Base-by-base conservation (phyloP, 2,113 vertebrate species). In the Platysternon megacephalum region DNA sequence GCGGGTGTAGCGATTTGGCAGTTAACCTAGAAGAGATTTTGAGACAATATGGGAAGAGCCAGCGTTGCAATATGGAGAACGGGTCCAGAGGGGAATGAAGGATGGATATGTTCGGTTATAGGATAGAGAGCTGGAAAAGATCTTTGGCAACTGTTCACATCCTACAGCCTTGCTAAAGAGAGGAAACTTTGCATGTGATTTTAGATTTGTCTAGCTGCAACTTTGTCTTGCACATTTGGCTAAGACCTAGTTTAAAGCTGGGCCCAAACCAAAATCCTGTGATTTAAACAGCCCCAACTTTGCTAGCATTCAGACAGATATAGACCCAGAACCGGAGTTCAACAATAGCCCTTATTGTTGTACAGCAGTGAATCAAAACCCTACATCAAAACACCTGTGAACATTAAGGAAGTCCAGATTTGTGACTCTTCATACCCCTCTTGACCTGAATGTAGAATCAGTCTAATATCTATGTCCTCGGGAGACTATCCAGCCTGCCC, bases 201-300 rank as follows among this genome's bases (percentile, higher is more conserved):
- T 13, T 42, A 28, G 26, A 42, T 82, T 82, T 0, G 8, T 8
- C 2, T 0, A 2, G 0, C 0, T 39, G 21, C 0, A 0, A 16
- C 42, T 72, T 85, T 79, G n/a, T 26, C 14, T 2, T 0, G 32
- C 4, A 2, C 51, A 17, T 1, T 65, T 65, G 32, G 61, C 61
- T n/a, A 19, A 65, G 61, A n/a, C 8, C 32, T 65, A 35, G 13
- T 65, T 35, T 19, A n/a, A 32, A 65, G 32, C 16, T 65, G 32
- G 32, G 32, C 61, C 32, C 14, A 72, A 72, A 72, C 65, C 65
- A 72, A 72, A 72, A 21, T 12, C 42, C 74, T 14, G 11, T 46
- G 42, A 46, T 26, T 78, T 11, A 78, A 78, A 72, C 8, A 58
- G 49, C n/a, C 44, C 44, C 21, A 4, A 4, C 29, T 28, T 79